Base-by-base conservation (phyloP, 2,797 vertebrate species). In the Melanogrammus aeglefinus region DNA sequence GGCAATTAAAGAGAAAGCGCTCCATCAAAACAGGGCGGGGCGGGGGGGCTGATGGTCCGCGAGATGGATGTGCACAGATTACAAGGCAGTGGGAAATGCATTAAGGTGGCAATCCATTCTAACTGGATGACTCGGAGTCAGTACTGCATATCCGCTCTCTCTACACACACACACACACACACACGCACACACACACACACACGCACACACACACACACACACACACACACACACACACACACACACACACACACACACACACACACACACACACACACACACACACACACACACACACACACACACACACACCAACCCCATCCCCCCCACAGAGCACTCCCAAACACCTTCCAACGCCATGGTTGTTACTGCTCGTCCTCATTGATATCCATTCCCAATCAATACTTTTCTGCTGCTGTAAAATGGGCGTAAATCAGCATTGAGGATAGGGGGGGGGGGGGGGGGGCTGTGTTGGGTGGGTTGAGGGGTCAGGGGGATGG, bases 1-100 rank as follows among this genome's bases (percentile, higher is more conserved):
- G 92, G 88, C 91, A 88, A 94, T 94, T 95, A 94, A 93, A 92
- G 79, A 88, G 85, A 87, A 88, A 88, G 86, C 84, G 82, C 89
- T 92, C 88, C 86, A 88, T 91, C 89, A 89, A 88, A 86, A 78
- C 16, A 71, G 79, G 41, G 41, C 12, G 41, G 41, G 41, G 41
- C 1, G 41, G 84, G 85, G 84, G 85, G 78, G 85, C 78, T 87
- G 83, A 88, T 87, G 89, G 88, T 84, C 83, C 78, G 14, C 80
- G 87, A 91, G 92, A 93, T 87, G 88, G 89, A 93, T 92, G 89
- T 57, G 77, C 27, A 27, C 80, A 91, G 92, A 92, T 92, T 91
- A 92, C 86, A 84, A 73, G 85, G 86, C 90, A 81, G 84, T 82
- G 86, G 87, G 84, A 86, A 89, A 92, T 86, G 87, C 89, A 91